Evolutionary conservation across 2,888 invertebrate species (phyloP), one percentile per base, ranked within the genome.

Genomic region (Drosophila fungiperda): DNA sequence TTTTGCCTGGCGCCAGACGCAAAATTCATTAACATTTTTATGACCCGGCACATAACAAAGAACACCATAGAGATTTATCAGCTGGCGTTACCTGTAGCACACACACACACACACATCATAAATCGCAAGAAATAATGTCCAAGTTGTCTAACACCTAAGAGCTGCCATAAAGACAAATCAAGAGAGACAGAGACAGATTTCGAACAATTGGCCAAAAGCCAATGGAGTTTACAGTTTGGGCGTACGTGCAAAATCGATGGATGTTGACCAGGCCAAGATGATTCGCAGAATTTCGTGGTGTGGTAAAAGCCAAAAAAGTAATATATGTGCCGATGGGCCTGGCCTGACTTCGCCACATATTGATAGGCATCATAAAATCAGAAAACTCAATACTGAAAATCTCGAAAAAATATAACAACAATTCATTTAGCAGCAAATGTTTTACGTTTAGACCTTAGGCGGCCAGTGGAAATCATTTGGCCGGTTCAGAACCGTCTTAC

Each of bases 1-100:
- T 83, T 77, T 84, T 82, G 89, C 81, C 83, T 89, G 89, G 89
- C 89, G 89, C 89, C 89, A 89, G 89, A 85, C 91, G 36, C 70
- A 80, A 80, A 89, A 89, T 84, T 80, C 91, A 91, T 91, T 91
- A 89, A 87, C 89, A 90, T 90, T 90, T 89, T 89, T 89, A 91
- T 89, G 85, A 82, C 80, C 76, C 87, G 84, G 67, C 87, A 73
- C 55, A 84, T 84, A 90, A 89, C 90, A 87, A 90, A 90, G 89
- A 87, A 77, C 87, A 87, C 87, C 79, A 75, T 72, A 77, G 76
- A 87, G 65, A 88, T 86, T 87, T 76, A 76, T 89, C 87, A 80
- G 80, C 72, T 82, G 75, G 65, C 58, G 81, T 88, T 88, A 87
- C 90, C 90, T 90, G 86, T 54, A 55, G 73, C 65, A 65, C 40